These are phyloP conservation scores for Nebria brevicollis DNA, from an alignment of 2,888 invertebrate species.

Conservation along the genomic window DNA sequence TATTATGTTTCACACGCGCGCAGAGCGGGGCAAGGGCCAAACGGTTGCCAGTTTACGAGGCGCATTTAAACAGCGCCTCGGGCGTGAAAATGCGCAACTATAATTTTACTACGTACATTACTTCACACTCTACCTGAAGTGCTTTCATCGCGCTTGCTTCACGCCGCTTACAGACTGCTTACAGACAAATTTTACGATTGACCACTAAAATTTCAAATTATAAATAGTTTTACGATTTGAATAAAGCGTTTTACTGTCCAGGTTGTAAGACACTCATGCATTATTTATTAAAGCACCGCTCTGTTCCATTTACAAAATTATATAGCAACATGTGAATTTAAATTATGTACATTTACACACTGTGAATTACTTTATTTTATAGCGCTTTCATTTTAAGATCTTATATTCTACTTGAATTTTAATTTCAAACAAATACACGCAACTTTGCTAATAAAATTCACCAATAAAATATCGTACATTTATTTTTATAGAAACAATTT, in stretches of 20 bases:
- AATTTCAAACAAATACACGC: too few relatives aligned
- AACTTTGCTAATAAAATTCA: too few relatives aligned
- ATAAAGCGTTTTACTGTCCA: slow-evolving; percentile 19
- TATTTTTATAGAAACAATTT: too few relatives aligned
- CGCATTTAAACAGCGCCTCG: slow-evolving; percentile 7
- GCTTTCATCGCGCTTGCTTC: slow-evolving; percentile 6
- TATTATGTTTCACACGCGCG: slow-evolving; percentile 25
- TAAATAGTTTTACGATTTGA: slow-evolving; percentile 39
- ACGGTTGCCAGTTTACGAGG: slow-evolving; percentile 5
- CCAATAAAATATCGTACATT: too few relatives aligned
- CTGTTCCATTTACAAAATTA: neutral
- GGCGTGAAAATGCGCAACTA: slow-evolving; percentile 29
- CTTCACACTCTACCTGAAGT: slow-evolving; percentile 42
- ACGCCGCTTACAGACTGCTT: neutral
- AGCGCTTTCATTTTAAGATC: neutral
- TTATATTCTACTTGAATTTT: neutral
- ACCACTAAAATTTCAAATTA: slow-evolving; percentile 29
- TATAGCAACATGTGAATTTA: slow-evolving; percentile 1
- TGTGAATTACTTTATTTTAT: neutral
- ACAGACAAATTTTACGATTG: slow-evolving; percentile 5
- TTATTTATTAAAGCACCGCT: slow-evolving; percentile 28
- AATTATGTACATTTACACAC: neutral
- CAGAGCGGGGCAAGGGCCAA: neutral
- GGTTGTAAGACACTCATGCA: slow-evolving; percentile 15
- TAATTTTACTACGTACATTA: slow-evolving; percentile 42